phyloP scores from a whole-genome alignment of 1,140 invertebrate genomes.

The Cyclina sinensis region DNA sequence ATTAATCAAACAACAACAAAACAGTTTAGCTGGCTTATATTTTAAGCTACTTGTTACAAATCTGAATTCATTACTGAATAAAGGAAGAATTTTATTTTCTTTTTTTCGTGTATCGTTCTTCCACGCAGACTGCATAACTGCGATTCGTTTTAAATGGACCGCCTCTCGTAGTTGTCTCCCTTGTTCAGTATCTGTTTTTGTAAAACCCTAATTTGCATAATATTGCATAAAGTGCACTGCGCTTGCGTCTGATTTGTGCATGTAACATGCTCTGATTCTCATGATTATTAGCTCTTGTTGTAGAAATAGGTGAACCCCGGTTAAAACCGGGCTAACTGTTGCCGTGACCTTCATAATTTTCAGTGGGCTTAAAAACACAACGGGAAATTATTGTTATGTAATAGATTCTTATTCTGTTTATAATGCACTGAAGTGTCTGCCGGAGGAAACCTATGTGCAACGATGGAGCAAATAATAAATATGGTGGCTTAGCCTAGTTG shows the following conservation, averaged over 20 bases:
- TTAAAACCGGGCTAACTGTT: slow-evolving; percentile 18
- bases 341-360: background rate
- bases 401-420: background rate
- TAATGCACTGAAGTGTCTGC: background rate
- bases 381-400: background rate
- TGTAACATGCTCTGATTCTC: slow-evolving; percentile 35
- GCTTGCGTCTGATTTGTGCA: slow-evolving; percentile 12
- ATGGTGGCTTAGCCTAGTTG: slow-evolving; percentile 41
- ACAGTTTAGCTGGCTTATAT: too few relatives aligned
- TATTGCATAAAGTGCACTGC: slow-evolving; percentile 32
- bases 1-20: too few relatives aligned
- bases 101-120: too few relatives aligned
- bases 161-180: background rate
- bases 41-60: too few relatives aligned
- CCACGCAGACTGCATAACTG: background rate
- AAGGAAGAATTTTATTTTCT: too few relatives aligned
- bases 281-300: slow-evolving; percentile 8
- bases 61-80: too few relatives aligned
- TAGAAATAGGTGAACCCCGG: slow-evolving; percentile 14
- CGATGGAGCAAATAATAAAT: background rate
- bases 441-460: background rate
- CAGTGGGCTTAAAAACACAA: too few relatives aligned
- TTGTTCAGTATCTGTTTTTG: background rate
- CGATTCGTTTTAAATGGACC: background rate
- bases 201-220: slow-evolving; percentile 17